These are phyloP conservation scores for Proterorhinus semilunaris DNA, from an alignment of 2,113 vertebrate species.

Conservation along the genomic window DNA sequence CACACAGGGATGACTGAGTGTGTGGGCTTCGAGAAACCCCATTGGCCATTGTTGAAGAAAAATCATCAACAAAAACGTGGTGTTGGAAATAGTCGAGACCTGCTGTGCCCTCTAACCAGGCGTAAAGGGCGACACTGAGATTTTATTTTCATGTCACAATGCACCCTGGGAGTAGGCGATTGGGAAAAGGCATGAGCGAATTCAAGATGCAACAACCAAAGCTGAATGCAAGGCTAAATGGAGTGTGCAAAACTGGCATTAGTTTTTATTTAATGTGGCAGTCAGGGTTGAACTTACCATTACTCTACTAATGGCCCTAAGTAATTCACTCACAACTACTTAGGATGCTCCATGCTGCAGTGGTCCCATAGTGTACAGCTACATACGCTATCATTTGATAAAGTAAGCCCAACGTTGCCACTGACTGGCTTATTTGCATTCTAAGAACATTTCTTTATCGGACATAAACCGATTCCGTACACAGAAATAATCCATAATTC, in stretches of 20 bases:
- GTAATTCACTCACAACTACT: slow-evolving; percentile 19
- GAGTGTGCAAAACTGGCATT: slow-evolving; percentile 32
- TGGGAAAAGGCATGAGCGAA: slow-evolving; percentile 3
- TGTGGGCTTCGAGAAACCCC: slow-evolving; percentile 24
- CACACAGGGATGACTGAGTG: slow-evolving; percentile 14
- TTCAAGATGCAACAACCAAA: slow-evolving; percentile 5
- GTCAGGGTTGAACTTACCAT: slow-evolving; percentile 31
- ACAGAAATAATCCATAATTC: neutral
- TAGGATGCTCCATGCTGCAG: slow-evolving; percentile 21
- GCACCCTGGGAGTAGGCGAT: slow-evolving; percentile 37
- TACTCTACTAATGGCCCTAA: slow-evolving; percentile 31
- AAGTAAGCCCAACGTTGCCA: slow-evolving; percentile 5
- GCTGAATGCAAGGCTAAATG: slow-evolving; percentile 31
- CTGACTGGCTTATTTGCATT: slow-evolving; percentile 9
- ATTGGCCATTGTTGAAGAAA: slow-evolving; percentile 20
- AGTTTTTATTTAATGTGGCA: slow-evolving; percentile 51
- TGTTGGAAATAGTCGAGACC: slow-evolving; percentile 34
- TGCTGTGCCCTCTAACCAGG: slow-evolving; percentile 63
- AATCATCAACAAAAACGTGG: slow-evolving; percentile 14
- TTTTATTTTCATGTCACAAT: slow-evolving; percentile 40
- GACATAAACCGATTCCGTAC: neutral
- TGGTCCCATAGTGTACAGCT: neutral
- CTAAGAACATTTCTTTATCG: slow-evolving; percentile 25
- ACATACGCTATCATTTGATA: neutral
- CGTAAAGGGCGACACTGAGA: slow-evolving; percentile 61